Base-by-base conservation (phyloP, 2,113 vertebrate genomes). In the Chaetodon trifascialis region DNA sequence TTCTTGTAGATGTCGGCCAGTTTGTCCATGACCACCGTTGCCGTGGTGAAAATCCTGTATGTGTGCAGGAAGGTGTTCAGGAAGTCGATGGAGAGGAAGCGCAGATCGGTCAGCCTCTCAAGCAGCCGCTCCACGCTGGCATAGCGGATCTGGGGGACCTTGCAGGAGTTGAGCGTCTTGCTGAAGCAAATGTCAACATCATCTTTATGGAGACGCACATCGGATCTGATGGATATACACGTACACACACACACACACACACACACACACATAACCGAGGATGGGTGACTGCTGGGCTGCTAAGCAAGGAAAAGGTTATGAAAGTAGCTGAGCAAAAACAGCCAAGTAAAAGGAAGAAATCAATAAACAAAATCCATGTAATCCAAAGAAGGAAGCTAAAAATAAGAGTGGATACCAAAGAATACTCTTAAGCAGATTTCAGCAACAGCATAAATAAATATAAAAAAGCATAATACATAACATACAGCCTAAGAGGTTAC, bases 131-230 rank as follows among this genome's bases (percentile, higher is more conserved):
- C 97, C 21, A 99, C 98, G 0, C 97, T 99, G 78, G 98, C 98
- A 0, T 98, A 99, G 82, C 98, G 98, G 92, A 99, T 99, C 82
- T 99, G 98, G 62, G 98, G 98, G 85, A 99, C 98, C 95, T 99
- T 99, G 96, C 98, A 99, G 92, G 98, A 99, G 94, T 99, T 99
- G 91, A 99, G 95, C 14, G 98, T 99, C 95, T 99, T 99, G 95
- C 98, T 99, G 96, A 99, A 99, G 96, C 97, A 99, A 92, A 99
- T 99, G 90, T 99, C 98, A 77, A 97, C 93, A 94, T 99, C 98
- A 83, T 99, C 98, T 94, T 96, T 97, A 92, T 99, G 98, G 91
- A 99, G 97, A 90, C 98, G 97, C 72, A 96, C 94, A 86, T 99
- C 98, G 0, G 98, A 99, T 95, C 98, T 99, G 89, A 63, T 87